phyloP scores from a whole-genome alignment of 2,888 invertebrate species.

The Morpho deidamia region DNA sequence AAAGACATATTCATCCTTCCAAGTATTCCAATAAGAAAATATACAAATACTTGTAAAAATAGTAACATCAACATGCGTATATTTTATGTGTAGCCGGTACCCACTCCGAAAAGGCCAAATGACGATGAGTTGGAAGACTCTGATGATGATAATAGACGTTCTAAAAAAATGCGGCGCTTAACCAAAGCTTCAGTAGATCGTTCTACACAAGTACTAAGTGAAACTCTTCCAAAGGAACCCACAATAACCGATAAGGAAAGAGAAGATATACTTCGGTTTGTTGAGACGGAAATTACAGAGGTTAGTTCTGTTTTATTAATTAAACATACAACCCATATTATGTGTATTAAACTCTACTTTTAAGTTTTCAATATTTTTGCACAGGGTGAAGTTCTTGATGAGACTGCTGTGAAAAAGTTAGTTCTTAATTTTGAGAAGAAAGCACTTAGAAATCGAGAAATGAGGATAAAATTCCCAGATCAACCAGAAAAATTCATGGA shows the following conservation, averaged over 20 bases:
- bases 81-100: constrained; percentile 81
- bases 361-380: too few relatives aligned
- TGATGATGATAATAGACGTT: constrained; percentile 80
- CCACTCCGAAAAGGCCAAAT: constrained; percentile 86
- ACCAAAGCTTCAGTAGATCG: constrained; percentile 70
- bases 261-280: constrained; percentile 88
- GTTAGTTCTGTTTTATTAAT: constrained; percentile 45
- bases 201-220: constrained; percentile 49
- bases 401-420: constrained; percentile 90
- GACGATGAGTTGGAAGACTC: constrained; percentile 83
- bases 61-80: constrained; percentile 1
- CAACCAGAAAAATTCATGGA: constrained; percentile 99
- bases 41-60: neutral
- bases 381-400: constrained; percentile 92
- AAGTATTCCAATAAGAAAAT: too few relatives aligned
- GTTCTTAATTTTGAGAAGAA: constrained; percentile 96
- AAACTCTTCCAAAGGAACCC: constrained; percentile 78
- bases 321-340: too few relatives aligned
- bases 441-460: constrained; percentile 95
- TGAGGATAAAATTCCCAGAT: constrained; percentile 98
- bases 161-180: constrained; percentile 80
- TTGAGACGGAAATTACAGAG: constrained; percentile 89
- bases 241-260: constrained; percentile 85
- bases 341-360: too few relatives aligned
- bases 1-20: neutral